These are phyloP conservation scores for Himalopsyche japonica DNA, from an alignment of 2,888 invertebrate species.

Conservation along the genomic window DNA sequence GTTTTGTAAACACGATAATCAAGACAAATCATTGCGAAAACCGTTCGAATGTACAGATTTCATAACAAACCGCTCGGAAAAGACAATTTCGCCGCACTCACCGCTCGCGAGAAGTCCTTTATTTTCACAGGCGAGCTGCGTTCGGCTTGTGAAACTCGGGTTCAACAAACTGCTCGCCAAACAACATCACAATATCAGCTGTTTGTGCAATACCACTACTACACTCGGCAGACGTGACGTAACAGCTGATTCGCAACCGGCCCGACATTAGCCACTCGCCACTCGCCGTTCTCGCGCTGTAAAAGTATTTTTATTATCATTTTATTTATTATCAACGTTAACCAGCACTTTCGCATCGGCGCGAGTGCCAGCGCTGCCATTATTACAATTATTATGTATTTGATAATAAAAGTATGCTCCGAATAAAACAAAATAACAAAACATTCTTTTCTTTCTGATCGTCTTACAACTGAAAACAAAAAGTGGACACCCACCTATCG, in stretches of 20 bases:
- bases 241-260: neutral
- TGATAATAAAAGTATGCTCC: neutral
- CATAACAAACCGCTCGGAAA: too few species aligned
- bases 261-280: neutral
- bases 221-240: neutral
- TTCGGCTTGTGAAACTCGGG: neutral
- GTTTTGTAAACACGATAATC: too few species aligned
- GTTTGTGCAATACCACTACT: neutral
- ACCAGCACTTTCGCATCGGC: neutral
- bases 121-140: neutral
- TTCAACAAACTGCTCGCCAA: neutral
- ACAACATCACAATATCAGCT: slow-evolving; percentile 1
- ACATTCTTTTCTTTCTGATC: too few species aligned
- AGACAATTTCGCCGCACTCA: neutral
- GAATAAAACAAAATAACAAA: neutral
- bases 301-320: neutral
- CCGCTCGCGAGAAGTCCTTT: neutral
- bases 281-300: neutral
- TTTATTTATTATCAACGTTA: neutral
- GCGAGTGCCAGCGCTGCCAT: neutral
- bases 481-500: too few species aligned
- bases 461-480: too few species aligned
- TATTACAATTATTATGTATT: neutral
- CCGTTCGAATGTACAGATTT: too few species aligned
- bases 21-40: too few species aligned